Base-by-base conservation (phyloP, 2,797 vertebrate species). In the Malurus splendens region DNA sequence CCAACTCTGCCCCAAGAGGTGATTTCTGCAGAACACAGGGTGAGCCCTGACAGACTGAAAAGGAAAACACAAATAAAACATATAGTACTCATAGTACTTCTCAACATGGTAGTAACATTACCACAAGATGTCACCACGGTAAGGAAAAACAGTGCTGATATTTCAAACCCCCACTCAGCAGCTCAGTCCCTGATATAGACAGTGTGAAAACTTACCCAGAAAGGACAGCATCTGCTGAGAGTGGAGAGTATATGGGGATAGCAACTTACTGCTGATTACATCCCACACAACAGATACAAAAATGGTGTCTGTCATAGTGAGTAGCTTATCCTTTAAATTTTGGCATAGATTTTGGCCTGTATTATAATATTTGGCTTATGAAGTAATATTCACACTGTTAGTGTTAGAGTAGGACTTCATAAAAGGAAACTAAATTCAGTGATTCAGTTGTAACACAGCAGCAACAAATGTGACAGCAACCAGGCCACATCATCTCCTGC, bases 81-180 rank as follows among this genome's bases (percentile, higher is more conserved):
- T 4, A 50, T 10, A 50, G 20, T 25, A 16, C 9, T 59, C 38
- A 55, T 30, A 28, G 44, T 39, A 22, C 52, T 81, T 65, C 72
- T 89, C 52, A 56, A 8, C 27, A 3, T 47, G 71, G 44, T 71
- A 84, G 74, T 66, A 59, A 76, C 77, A 51, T 56, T 82, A 72
- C 95, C 95, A 97, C 96, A 95, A 27, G 90, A 80, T 96, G 96
- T 92, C 97, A 95, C 92, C 89, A 61, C 15, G 67, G 82, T 54
- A 90, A 80, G 42, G 18, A 71, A 25, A 77, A 95, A 36, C 3
- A 23, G 30, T 50, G 60, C 22, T 71, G n/a, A 5, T 45, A 60
- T n/a, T 88, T 54, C 61, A 87, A 72, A 77, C 18, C 9, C 5
- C 15, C 4, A 30, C 10, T 48, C 9, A 39, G 57, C 32, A 67